Base-by-base conservation (phyloP, 2,888 invertebrate genomes). In the Autographa pulchrina region DNA sequence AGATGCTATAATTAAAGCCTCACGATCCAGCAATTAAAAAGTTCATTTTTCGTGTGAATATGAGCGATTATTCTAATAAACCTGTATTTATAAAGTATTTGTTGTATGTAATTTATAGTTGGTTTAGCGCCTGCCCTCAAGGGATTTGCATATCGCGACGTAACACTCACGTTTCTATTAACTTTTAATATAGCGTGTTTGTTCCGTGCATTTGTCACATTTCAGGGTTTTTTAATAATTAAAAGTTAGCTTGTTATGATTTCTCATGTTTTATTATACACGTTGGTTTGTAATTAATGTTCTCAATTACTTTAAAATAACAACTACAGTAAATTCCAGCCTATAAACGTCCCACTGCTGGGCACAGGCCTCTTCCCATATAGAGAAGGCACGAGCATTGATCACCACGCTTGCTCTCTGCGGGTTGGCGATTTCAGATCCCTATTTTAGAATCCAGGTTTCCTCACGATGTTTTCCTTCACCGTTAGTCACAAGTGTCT, bases 111-210 rank as follows among this genome's bases (percentile, higher is more conserved):
- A 85, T 85, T 80, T 87, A 87, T 85, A 73, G 75, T 81, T 77
- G 70, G 77, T 78, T 81, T 83, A 81, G 78, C 87, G 78, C 86
- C 80, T 80, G 68, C 80, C 62, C 60, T 52, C 32, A 31, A 62
- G 35, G 66, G 68, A 88, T 88, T 89, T 80, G 86, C 89, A 88
- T 86, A 87, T 86, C 85, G 72, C 85, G 62, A 66, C 76, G 72
- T 62, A 75, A 74, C 83, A 87, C 68, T 83, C 85, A 72, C 78
- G 71, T 81, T 87, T 81, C 80, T 81, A 83, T 84, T 56, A 56
- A 56, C 20, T 11, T 56, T 83, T 75, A 82, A 82, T 84, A 77
- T 81, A 41, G 72, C 80, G 82, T 86, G 81, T 70, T 83, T 81
- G 81, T 83, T 83, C 83, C 60, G 58, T 48, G 48, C 38, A 79